A percentile compares a stretch with the other conserved stretches of the same genome.
These are phyloP conservation scores for Homarus gammarus DNA, from an alignment of 2,888 invertebrate genomes.

Conservation along the genomic window DNA sequence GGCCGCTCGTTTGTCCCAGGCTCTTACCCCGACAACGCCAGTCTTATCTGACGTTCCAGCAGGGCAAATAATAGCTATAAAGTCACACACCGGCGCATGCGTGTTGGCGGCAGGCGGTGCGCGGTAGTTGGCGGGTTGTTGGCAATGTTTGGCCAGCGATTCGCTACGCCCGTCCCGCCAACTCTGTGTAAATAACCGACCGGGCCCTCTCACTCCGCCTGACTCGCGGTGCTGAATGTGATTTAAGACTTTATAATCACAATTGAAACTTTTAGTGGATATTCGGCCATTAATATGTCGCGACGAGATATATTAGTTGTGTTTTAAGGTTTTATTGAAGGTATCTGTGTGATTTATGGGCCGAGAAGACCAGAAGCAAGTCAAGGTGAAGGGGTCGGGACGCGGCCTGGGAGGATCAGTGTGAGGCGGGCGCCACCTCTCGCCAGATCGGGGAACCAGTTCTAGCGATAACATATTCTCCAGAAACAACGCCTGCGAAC, in stretches of 20 bases:
- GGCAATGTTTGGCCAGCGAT: constrained; percentile 44
- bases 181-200: constrained; percentile 48
- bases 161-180: constrained; percentile 53
- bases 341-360: background rate
- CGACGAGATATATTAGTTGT: background rate
- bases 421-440: background rate
- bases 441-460: constrained; percentile 30
- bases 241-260: background rate
- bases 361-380: background rate
- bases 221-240: background rate
- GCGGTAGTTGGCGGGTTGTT: constrained; percentile 58
- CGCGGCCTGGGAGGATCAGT: constrained; percentile 16
- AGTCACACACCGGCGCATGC: constrained; percentile 17
- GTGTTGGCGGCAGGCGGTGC: constrained; percentile 15
- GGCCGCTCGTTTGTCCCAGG: constrained; percentile 2
- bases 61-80: constrained; percentile 45
- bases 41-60: constrained; percentile 32
- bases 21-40: background rate
- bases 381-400: background rate
- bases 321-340: background rate
- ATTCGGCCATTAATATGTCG: background rate
- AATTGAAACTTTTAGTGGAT: background rate
- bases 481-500: constrained; percentile 17
- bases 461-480: constrained; percentile 38
- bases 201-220: background rate